Evolutionary conservation across 2,797 vertebrate species (phyloP), one percentile per base, ranked within the genome.

Genomic region (Scomberomorus guttatus): DNA sequence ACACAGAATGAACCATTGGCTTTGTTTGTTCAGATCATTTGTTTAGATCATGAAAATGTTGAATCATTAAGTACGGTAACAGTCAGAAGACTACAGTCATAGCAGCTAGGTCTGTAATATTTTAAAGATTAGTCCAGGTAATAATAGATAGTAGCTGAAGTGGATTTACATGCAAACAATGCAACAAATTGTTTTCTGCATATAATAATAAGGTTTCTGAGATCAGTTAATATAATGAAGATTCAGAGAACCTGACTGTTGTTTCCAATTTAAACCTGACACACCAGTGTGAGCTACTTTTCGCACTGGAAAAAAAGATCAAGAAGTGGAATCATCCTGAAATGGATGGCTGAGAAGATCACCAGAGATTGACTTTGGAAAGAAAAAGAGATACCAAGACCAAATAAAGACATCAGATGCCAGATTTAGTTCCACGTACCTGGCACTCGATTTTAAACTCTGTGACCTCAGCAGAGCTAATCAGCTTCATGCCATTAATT

Each of bases 401-500:
- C 61, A 80, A 79, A 76, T 68, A 32, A 46, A 84, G 73, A 82
- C 60, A 85, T 79, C 29, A 62, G n/a, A 72, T 70, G 44, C 61
- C 81, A 90, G 82, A 90, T 87, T 93, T 93, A 90, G 75, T 65
- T 15, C 37, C 54, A 77, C 20, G 62, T 90, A 85, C 77, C 74
- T 91, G 85, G 87, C 81, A 80, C 61, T 66, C 80, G 62, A 81
- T 89, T 82, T 89, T 89, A 78, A 91, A 87, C 80, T 81, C 68
- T 4, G 27, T 77, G 74, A 72, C 62, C 81, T 37, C 17, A 14
- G 58, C 74, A 63, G 72, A 75, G 83, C 61, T 94, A 92, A 95
- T 94, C 91, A 92, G 89, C 90, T 94, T 93, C 89, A 83, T 72
- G 75, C 68, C 66, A 80, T 72, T 90, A 86, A 90, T 79, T 89